Conservation (phyloP, 2,113 vertebrate species). For the Mobula hypostoma region DNA sequence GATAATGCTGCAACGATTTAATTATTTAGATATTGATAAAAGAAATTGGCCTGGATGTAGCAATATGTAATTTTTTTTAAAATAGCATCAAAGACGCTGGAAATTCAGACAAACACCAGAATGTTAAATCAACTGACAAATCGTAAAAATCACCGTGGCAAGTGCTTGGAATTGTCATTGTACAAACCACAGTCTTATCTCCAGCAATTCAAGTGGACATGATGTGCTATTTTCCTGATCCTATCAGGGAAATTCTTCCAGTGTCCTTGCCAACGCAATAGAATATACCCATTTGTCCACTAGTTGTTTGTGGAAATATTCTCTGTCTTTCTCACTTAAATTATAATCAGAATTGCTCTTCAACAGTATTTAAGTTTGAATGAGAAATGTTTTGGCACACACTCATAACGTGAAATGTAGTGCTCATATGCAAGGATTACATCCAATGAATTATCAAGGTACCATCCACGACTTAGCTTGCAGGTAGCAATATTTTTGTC, state of each 20-base stretch:
- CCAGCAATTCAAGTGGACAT: neutral
- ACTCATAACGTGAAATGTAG: neutral
- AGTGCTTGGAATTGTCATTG: neutral
- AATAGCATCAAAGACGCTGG: neutral
- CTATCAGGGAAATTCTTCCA: neutral
- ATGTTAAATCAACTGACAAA: neutral
- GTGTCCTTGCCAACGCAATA: neutral
- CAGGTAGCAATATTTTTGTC: neutral
- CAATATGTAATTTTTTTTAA: neutral
- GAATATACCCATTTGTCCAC: neutral
- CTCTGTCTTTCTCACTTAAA: neutral
- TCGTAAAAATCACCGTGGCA: neutral
- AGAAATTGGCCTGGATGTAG: neutral
- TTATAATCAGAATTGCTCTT: neutral
- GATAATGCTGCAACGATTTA: slow-evolving; percentile 5
- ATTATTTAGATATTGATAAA: neutral
- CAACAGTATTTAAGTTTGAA: neutral
- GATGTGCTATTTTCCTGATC: too few relatives aligned
- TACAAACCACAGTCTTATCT: neutral
- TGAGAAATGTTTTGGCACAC: neutral
- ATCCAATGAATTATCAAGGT: neutral
- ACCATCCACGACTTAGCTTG: neutral
- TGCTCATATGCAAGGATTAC: neutral
- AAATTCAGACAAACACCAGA: neutral
- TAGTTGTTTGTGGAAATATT: neutral